phyloP scores from a whole-genome alignment of 2,888 invertebrate species.

The Polymixis lichenea region DNA sequence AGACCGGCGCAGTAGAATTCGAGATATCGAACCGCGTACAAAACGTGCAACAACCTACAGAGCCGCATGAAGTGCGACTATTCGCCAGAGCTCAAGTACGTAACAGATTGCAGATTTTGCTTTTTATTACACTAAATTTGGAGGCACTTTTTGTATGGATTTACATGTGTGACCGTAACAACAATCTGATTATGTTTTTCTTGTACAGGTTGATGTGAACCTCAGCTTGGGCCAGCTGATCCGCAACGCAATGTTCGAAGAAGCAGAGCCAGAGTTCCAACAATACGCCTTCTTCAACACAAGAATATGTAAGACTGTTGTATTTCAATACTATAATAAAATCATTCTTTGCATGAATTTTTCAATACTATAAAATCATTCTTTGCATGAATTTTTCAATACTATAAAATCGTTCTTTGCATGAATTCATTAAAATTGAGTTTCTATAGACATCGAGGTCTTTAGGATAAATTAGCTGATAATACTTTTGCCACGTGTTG shows the following conservation, averaged over 20 bases:
- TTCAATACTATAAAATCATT: too few relatives aligned
- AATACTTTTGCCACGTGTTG: too few relatives aligned
- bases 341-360: too few relatives aligned
- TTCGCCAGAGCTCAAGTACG: constrained; percentile 91
- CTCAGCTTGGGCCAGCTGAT: constrained; percentile 98
- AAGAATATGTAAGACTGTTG: constrained; percentile 92
- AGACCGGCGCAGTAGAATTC: constrained; percentile 98
- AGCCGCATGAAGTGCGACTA: constrained; percentile 92
- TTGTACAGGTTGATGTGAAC: constrained; percentile 95
- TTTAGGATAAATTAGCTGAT: too few relatives aligned
- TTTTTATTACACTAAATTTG: background rate
- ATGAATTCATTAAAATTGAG: too few relatives aligned
- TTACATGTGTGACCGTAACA: background rate
- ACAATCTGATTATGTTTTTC: background rate
- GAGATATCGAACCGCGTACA: constrained; percentile 98
- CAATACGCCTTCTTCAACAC: constrained; percentile 99
- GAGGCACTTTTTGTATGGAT: background rate
- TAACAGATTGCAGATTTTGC: background rate
- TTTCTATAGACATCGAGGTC: too few relatives aligned
- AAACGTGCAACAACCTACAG: constrained; percentile 95
- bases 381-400: too few relatives aligned
- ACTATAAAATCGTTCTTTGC: too few relatives aligned
- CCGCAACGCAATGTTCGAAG: constrained; percentile 98
- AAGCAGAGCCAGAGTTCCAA: constrained; percentile 99
- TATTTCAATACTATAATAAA: too few relatives aligned